Evolutionary conservation across 2,113 vertebrate species (phyloP).

Genomic region (Agapornis roseicollis): DNA sequence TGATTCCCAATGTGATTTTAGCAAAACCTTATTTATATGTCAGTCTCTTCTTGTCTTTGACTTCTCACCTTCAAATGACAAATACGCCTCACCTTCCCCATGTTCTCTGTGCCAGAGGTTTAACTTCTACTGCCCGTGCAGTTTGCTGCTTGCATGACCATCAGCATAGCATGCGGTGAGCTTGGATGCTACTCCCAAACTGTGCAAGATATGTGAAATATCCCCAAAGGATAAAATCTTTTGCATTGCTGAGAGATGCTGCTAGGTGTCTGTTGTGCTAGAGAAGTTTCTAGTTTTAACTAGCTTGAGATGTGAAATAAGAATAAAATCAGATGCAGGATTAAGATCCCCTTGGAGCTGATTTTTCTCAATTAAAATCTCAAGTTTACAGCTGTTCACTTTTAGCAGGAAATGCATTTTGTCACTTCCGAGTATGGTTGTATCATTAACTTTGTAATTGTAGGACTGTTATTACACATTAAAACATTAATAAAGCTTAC

Average conservation of each 20-base stretch:
- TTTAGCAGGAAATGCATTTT: neutral
- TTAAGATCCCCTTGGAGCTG: neutral
- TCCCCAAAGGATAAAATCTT: neutral
- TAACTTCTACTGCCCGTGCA: neutral
- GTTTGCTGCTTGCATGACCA: neutral
- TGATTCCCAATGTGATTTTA: neutral
- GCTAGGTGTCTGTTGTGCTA: too few species aligned
- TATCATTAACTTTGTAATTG: neutral
- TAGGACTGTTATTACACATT: neutral
- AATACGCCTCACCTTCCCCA: fast-evolving
- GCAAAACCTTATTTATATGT: neutral
- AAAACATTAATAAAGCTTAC: neutral
- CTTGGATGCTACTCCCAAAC: neutral
- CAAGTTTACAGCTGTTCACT: neutral
- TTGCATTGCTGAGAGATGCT: neutral
- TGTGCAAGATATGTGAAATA: fast-evolving
- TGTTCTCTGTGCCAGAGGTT: neutral
- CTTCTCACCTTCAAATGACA: neutral
- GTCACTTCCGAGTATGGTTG: neutral
- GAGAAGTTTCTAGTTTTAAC: neutral
- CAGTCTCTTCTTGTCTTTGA: neutral
- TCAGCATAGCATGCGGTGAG: too few species aligned
- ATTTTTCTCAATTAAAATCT: neutral
- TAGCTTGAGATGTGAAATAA: neutral
- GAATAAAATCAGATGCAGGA: neutral